Percentiles rank a stretch among this genome's conserved stretches.
Evolutionary conservation across 2,797 vertebrate species (phyloP).

Genomic region (Typhlichthys subterraneus): DNA sequence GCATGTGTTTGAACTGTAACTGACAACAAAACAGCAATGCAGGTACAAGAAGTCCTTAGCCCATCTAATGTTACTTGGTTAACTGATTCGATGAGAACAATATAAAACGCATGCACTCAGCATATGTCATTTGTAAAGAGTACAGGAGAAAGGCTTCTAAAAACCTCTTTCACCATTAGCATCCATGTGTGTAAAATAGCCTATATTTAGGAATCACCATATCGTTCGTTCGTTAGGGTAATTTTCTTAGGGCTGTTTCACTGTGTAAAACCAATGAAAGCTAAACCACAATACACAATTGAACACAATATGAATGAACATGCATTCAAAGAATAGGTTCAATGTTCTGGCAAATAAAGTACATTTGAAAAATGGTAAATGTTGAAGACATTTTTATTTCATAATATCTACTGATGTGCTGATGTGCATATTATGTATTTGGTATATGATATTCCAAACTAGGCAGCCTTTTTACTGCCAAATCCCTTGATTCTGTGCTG

Average conservation of each 20-base stretch:
- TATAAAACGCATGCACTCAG: constrained; percentile 3
- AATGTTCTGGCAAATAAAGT: background rate
- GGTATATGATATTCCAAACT: background rate
- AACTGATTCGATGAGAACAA: constrained; percentile 26
- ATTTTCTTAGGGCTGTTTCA: too few species aligned
- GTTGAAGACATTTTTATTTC: background rate
- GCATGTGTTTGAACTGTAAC: constrained; percentile 15
- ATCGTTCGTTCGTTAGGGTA: background rate
- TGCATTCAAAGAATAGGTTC: background rate
- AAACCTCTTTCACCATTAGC: constrained; percentile 36
- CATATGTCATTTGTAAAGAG: constrained; percentile 19
- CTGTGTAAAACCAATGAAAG: too few species aligned
- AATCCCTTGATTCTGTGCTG: constrained; percentile 7
- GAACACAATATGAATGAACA: too few species aligned
- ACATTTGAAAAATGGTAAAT: background rate
- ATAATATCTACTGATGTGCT: background rate
- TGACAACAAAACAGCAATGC: constrained; percentile 20
- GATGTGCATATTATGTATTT: constrained; percentile 3
- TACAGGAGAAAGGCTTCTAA: constrained; percentile 19
- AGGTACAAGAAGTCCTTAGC: constrained; percentile 55
- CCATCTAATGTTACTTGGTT: constrained; percentile 40
- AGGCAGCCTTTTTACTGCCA: background rate
- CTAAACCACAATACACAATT: too few species aligned
- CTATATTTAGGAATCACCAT: constrained; percentile 1
- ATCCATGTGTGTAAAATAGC: background rate